Conservation (phyloP, 2,888 invertebrate species). For the Cephus nigrinus region DNA sequence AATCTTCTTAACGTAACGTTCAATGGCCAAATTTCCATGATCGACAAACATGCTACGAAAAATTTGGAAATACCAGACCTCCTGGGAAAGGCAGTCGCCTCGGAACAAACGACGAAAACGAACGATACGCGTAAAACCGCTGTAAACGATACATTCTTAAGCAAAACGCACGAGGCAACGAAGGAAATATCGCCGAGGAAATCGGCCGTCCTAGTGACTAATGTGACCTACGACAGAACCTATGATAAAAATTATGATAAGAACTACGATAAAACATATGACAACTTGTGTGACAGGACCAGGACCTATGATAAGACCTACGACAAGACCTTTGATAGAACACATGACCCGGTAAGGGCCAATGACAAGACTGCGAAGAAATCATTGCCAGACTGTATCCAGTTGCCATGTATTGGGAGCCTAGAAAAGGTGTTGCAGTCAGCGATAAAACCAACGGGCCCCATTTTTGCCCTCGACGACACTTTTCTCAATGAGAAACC, state of each 20-base stretch:
- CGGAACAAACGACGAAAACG: not conserved
- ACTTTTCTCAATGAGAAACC: conserved; percentile 17
- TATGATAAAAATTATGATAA: not conserved
- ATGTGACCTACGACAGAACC: not conserved
- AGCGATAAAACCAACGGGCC: conserved; percentile 10
- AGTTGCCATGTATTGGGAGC: not conserved
- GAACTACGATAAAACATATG: not conserved
- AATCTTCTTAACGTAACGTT: not conserved
- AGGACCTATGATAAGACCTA: not conserved
- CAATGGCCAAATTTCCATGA: not conserved
- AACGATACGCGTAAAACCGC: not conserved
- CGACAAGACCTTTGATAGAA: not conserved
- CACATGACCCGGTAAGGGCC: not conserved
- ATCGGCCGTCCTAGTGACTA: not conserved
- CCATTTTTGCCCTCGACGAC: conserved; percentile 16
- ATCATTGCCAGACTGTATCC: not conserved
- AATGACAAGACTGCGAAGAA: not conserved
- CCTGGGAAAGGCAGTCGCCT: not conserved
- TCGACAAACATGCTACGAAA: not conserved
- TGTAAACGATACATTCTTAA: not conserved
- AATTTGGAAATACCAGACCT: not conserved
- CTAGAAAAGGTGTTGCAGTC: conserved; percentile 6
- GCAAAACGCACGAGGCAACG: not conserved
- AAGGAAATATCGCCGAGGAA: not conserved
- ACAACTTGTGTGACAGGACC: not conserved